Conservation (phyloP, 2,888 invertebrate species). For the Xanthia icteritia region DNA sequence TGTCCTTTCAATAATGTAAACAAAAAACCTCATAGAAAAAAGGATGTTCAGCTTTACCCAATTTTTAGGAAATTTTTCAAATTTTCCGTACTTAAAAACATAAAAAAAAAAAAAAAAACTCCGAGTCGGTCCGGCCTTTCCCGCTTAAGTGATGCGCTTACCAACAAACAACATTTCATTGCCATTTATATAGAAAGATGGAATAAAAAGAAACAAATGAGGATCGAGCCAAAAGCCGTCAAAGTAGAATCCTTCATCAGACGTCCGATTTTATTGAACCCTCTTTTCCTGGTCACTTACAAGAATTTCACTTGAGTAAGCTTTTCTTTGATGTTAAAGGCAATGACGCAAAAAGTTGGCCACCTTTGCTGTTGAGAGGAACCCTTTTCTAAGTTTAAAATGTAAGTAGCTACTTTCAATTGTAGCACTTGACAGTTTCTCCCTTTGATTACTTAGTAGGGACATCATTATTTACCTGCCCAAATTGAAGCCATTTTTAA, state of each 20-base stretch:
- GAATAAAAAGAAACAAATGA: conserved; percentile 11
- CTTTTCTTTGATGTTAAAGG: conserved; percentile 28
- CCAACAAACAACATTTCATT: neutral
- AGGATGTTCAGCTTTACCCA: neutral
- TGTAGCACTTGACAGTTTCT: neutral
- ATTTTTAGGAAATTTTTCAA: neutral
- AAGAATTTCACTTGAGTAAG: conserved; percentile 34
- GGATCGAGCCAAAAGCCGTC: neutral
- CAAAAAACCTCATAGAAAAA: neutral
- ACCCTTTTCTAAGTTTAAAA: conserved; percentile 1
- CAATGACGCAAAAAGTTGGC: conserved; percentile 37
- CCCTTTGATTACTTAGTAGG: neutral
- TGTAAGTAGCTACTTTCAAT: conserved; percentile 3
- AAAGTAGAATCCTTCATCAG: conserved; percentile 34
- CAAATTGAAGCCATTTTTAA: too few species aligned
- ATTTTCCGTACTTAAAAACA: too few species aligned
- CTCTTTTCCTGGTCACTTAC: conserved; percentile 48
- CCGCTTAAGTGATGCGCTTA: neutral
- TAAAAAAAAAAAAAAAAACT: neutral
- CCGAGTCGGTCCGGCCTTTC: neutral
- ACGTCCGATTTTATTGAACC: conserved; percentile 45
- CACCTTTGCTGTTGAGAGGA: neutral
- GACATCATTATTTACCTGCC: neutral
- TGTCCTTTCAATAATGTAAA: neutral
- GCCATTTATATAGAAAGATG: neutral